phyloP scores from a whole-genome alignment of 2,888 invertebrate species.

The Thecocarcelia acutangulata region DNA sequence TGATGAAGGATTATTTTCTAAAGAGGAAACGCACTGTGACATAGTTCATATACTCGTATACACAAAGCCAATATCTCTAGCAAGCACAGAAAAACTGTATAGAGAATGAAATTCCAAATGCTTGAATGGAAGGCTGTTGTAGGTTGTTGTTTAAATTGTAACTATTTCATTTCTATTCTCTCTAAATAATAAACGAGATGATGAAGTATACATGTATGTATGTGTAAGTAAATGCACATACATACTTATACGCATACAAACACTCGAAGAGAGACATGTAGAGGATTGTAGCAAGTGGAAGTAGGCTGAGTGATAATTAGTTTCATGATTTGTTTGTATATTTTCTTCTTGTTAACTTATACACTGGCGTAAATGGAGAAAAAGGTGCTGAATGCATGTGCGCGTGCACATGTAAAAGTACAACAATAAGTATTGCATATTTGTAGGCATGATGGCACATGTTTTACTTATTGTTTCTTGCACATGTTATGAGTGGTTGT shows the following conservation, averaged over 20 bases:
- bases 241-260: neutral
- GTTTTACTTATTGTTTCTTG: conserved; percentile 1
- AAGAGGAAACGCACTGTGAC: conserved; percentile 39
- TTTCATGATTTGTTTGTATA: conserved; percentile 66
- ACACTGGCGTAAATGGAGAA: neutral
- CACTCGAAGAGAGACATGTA: neutral
- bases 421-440: conserved; percentile 37
- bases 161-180: conserved; percentile 25
- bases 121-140: conserved; percentile 61
- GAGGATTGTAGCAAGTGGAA: conserved; percentile 44
- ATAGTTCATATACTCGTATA: neutral
- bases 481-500: conserved; percentile 2
- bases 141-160: conserved; percentile 49
- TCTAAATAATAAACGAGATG: conserved; percentile 42
- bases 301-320: conserved; percentile 67
- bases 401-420: conserved; percentile 21
- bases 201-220: neutral
- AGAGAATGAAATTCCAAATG: conserved; percentile 42
- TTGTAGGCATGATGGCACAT: conserved; percentile 24
- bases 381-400: neutral
- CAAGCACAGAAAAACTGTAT: conserved; percentile 3
- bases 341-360: conserved; percentile 52
- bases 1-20: conserved; percentile 60
- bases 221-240: conserved; percentile 6
- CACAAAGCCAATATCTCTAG: conserved; percentile 9